phyloP scores from a whole-genome alignment of 2,888 invertebrate species.

The Pandemis cinnamomeana region DNA sequence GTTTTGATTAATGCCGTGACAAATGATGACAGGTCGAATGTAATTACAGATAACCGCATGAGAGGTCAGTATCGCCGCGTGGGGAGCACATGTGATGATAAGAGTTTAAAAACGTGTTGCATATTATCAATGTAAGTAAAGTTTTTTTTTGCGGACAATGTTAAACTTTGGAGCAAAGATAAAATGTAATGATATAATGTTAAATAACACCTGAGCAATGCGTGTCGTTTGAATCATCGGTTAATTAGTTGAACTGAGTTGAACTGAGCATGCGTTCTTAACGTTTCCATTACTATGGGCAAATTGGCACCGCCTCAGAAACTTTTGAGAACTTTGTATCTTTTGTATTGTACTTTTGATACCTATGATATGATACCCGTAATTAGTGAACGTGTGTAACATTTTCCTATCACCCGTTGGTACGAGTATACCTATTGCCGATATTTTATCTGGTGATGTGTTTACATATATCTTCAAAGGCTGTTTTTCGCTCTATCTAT shows the following conservation, averaged over 20 bases:
- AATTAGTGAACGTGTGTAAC: background rate
- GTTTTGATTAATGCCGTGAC: conserved; percentile 17
- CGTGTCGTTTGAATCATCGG: background rate
- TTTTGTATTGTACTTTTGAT: background rate
- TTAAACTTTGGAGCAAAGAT: conserved; percentile 5
- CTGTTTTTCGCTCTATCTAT: background rate
- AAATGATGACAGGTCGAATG: conserved; percentile 6
- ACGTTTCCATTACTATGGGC: too few relatives aligned
- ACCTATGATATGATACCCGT: background rate
- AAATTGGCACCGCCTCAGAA: too few relatives aligned
- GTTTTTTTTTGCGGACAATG: background rate
- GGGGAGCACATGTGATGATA: conserved; percentile 25
- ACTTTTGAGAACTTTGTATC: too few relatives aligned
- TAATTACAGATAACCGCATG: conserved; percentile 21
- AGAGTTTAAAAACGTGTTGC: conserved; percentile 11
- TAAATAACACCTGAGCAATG: background rate
- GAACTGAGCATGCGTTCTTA: background rate
- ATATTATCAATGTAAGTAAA: background rate
- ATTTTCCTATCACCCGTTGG: background rate
- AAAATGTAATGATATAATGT: background rate
- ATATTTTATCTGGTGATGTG: background rate
- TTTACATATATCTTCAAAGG: conserved; percentile 5
- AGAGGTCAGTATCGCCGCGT: conserved; percentile 11
- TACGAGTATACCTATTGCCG: background rate
- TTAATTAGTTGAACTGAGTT: background rate